Evolutionary conservation across 2,797 vertebrate species (phyloP), one percentile per base, ranked within the genome.

Genomic region (Muraenolepis orangiensis): DNA sequence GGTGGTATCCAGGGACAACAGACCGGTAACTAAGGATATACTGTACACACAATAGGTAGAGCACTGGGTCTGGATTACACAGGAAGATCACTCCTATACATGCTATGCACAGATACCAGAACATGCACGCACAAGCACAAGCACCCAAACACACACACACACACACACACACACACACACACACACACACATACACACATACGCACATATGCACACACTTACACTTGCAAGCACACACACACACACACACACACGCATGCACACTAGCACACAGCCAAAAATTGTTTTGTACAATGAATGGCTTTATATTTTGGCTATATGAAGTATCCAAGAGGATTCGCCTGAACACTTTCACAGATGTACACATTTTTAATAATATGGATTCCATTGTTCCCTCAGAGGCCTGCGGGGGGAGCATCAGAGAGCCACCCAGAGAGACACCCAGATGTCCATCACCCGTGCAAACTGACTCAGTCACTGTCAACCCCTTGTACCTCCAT

Each of bases 401-500:
- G 12, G 51, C 51, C 51, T 10, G 51, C 51, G 51, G 51, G 51
- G 51, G 20, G 51, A 51, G 42, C 42, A 20, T 51, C 42, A 51
- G 42, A 51, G 23, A 61, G 72, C 79, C 74, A n/a, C n/a, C 79
- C 51, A 82, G 70, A 76, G 76, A 81, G 76, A 51, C 78, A 57
- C 81, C 81, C 66, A 76, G 70, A 87, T 71, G 80, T 88, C 88
- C 82, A 84, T 89, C 88, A 89, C 73, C 77, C 85, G 40, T 82
- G 88, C 88, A 85, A 87, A 90, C 87, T 78, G 88, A 82, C 84
- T 88, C 86, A 83, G 82, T 89, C 84, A 78, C 72, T 85, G 69
- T 75, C 76, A 29, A 75, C 70, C 75, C 71, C 81, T 51, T 66
- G 64, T 66, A 66, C 23, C 64, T 3, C 64, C 14, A 30, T 28